Conservation (phyloP, 2,113 vertebrate species). For the Pterocles gutturalis region DNA sequence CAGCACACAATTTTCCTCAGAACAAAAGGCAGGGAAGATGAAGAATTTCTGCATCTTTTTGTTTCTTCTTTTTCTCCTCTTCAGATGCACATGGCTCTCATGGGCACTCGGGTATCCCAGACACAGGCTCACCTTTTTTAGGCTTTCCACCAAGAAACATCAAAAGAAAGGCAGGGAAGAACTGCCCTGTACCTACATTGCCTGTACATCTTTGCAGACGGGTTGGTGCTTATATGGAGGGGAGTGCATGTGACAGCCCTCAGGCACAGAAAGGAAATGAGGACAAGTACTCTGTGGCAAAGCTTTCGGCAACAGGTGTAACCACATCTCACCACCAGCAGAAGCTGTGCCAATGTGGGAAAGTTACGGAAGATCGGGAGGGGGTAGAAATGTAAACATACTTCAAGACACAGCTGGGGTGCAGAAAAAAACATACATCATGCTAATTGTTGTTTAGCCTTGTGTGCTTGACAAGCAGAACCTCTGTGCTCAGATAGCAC, state of each 20-base stretch:
- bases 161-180: background rate
- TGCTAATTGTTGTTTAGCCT: no score
- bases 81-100: fast-evolving
- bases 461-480: no score
- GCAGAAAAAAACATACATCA: no score
- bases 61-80: background rate
- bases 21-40: background rate
- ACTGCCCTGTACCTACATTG: background rate
- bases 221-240: background rate
- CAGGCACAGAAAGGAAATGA: fast-evolving
- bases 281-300: background rate
- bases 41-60: background rate
- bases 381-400: no score
- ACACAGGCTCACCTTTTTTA: background rate
- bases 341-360: background rate
- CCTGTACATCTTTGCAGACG: fast-evolving
- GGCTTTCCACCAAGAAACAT: background rate
- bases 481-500: no score
- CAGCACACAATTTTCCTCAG: background rate
- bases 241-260: background rate
- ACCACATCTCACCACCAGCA: background rate
- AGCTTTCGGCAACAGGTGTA: background rate
- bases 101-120: background rate
- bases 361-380: no score
- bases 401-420: no score